A percentile compares a stretch with the other conserved stretches of the same genome.
Evolutionary conservation across 2,797 vertebrate species (phyloP).

Genomic region (Saxicola maurus): DNA sequence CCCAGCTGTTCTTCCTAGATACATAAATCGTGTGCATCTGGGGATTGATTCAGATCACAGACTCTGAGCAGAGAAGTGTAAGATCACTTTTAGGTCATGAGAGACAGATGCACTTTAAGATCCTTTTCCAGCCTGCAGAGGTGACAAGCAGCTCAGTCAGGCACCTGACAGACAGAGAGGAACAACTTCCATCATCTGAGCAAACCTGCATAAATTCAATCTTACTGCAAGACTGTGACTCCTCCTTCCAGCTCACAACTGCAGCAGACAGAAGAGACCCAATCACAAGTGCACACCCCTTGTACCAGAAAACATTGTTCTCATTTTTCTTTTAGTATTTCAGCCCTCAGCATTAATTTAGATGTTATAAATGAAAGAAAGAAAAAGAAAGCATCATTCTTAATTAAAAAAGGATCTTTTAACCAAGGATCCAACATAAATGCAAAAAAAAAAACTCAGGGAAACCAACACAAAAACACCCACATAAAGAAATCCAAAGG

Average conservation of each 20-base stretch:
- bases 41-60: background rate
- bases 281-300: background rate
- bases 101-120: background rate
- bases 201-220: background rate
- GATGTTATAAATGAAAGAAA: background rate
- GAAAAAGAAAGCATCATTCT: background rate
- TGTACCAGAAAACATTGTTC: background rate
- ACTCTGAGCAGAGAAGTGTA: background rate
- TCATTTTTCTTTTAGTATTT: background rate
- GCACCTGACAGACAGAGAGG: background rate
- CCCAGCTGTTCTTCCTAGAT: background rate
- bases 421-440: background rate
- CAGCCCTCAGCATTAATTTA: background rate
- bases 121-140: background rate
- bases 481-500: background rate
- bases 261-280: background rate
- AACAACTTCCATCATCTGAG: background rate
- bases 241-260: background rate
- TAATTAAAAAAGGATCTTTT: background rate
- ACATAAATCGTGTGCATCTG: accelerated
- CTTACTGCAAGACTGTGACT: background rate
- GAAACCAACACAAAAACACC: background rate
- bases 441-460: background rate
- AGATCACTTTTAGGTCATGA: background rate
- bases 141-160: background rate